Evolutionary conservation across 2,113 vertebrate genomes (phyloP).

Genomic region (Callithrix jacchus): DNA sequence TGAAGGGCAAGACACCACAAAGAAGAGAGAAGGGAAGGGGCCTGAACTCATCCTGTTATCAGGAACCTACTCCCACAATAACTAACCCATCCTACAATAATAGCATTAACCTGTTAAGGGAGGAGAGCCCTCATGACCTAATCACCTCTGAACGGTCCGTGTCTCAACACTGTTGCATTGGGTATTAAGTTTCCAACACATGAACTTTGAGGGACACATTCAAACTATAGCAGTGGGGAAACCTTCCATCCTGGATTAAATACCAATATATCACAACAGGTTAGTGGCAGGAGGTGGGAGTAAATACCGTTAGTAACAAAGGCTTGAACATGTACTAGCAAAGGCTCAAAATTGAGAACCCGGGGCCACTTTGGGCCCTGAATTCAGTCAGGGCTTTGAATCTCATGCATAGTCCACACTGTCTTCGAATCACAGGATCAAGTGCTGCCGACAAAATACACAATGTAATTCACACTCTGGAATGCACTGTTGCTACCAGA

Average conservation of each 20-base stretch:
- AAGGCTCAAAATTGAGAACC: neutral
- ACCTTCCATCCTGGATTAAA: neutral
- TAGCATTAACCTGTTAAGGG: neutral
- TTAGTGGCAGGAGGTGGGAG: neutral
- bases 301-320: neutral
- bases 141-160: neutral
- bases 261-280: neutral
- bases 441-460: neutral
- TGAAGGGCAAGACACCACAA: neutral
- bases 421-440: neutral
- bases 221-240: neutral
- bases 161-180: neutral
- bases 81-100: neutral
- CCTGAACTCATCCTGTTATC: neutral
- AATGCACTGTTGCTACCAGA: neutral
- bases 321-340: neutral
- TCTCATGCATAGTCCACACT: neutral
- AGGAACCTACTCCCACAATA: neutral
- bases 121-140: neutral
- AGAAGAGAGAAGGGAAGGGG: neutral
- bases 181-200: neutral
- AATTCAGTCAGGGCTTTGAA: neutral
- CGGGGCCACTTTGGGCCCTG: neutral
- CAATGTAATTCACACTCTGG: neutral
- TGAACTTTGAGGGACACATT: neutral